Evolutionary conservation across 2,888 invertebrate genomes (phyloP), one percentile per base, ranked within the genome.

Genomic region (Druceiella hillmani): DNA sequence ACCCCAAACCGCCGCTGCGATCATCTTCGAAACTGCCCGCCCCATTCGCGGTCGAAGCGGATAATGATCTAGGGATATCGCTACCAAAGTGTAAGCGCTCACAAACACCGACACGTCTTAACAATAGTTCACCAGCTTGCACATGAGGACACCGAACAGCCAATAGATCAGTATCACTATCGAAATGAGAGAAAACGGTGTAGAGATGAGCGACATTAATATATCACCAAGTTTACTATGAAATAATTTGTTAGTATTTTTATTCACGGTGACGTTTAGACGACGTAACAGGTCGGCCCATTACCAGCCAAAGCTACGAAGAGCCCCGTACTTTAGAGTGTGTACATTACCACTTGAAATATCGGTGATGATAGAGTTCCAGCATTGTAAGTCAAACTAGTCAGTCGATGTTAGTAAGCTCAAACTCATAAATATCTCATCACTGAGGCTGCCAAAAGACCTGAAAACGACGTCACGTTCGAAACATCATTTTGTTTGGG

Each of bases 221-320:
- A 94, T 82, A 58, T 94, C 94, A 25, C 93, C 89, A 94, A 68
- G 61, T 88, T 89, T 56, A 87, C 85, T 55, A 94, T 89, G 61
- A 93, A 92, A 62, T 80, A 89, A 61, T 94, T 94, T 26, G 93
- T 93, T 2, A 93, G 90, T 0, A 91, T 92, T 52, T 87, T 78
- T 91, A 93, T 92, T 24, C 87, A 76, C 1, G 87, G 84, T 9
- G 85, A 84, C 3, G 82, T 79, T 47, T 85, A 74, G 1, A 94
- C 90, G 14, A 92, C 86, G 59, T 87, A 91, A 59, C 90, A 90
- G 13, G 93, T 90, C 31, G 83, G 72, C 33, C 82, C 81, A 55
- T 87, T 87, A 10, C 87, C 88, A 4, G 81, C 52, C 7, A 87
- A 60, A 0, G 87, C 82, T 28, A 83, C 68, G 9, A 85, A 57